A percentile compares a stretch with the other conserved stretches of the same genome.
Conservation (phyloP, 2,888 invertebrate species). For the Choreutis nemorana region DNA sequence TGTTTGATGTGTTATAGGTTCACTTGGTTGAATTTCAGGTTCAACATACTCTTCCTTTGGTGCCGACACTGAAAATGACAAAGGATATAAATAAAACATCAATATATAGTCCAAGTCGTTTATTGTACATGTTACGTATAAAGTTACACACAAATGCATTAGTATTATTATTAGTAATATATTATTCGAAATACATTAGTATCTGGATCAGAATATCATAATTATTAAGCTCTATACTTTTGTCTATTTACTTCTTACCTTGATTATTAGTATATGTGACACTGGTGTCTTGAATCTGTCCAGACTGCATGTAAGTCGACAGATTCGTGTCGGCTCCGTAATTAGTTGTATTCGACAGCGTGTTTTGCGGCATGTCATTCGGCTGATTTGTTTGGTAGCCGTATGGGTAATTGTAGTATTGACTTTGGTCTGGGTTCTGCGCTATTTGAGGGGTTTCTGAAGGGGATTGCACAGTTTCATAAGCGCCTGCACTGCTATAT, state of each 20-base stretch:
- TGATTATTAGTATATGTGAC: conserved; percentile 39
- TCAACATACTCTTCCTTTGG: conserved; percentile 28
- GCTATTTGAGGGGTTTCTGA: conserved; percentile 33
- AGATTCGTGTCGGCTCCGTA: conserved; percentile 40
- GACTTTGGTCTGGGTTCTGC: conserved; percentile 19
- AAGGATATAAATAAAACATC: conserved; percentile 24
- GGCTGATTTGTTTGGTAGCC: conserved; percentile 46
- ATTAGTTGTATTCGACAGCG: conserved; percentile 28
- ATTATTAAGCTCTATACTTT: too few relatives aligned
- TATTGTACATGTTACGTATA: not conserved
- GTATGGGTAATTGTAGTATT: conserved; percentile 58
- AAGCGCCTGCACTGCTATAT: conserved; percentile 57
- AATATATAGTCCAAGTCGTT: conserved; percentile 13
- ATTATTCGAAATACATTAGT: conserved; percentile 7
- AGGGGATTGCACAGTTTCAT: conserved; percentile 54
- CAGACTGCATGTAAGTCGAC: conserved; percentile 48
- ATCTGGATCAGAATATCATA: not conserved
- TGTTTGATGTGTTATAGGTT: conserved; percentile 12
- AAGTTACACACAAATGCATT: not conserved
- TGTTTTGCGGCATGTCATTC: conserved; percentile 23
- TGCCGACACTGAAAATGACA: conserved; percentile 46
- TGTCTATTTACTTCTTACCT: conserved; percentile 42
- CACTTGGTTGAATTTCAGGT: conserved; percentile 19
- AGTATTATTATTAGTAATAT: conserved; percentile 3
- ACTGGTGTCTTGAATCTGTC: conserved; percentile 29